Evolutionary conservation across 2,888 invertebrate genomes (phyloP), one percentile per base, ranked within the genome.

Genomic region (Cordilura impudica): DNA sequence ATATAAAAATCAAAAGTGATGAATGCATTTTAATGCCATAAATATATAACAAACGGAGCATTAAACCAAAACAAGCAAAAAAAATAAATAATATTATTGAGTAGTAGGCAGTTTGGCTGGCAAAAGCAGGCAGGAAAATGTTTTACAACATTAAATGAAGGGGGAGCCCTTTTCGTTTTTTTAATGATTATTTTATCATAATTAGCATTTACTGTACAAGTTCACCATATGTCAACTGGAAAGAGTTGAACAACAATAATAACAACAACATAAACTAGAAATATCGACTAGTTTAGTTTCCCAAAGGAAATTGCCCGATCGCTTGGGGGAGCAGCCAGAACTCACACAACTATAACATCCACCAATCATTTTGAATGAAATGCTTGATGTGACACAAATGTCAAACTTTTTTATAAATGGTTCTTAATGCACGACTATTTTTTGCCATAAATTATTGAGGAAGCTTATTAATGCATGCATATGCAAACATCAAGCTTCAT

Each of bases 1-100:
- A 29, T 29, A 23, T 35, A 56, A 78, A 65, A 78, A 79, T 71
- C 66, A 75, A 79, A 75, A 79, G 79, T 79, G 79, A 79, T 79
- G 75, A 75, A 79, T 79, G 74, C 66, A 75, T 79, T 75, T 79
- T 74, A 56, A 75, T 79, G 71, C 61, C 56, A 67, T 71, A 66
- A 43, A 71, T 45, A 66, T 56, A 43, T 29, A 74, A 49, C 66
- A 78, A 78, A 49, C 78, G 78, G 31, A 78, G 74, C 78, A 74
- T 78, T 78, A 78, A 74, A 74, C 60, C 70, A 79, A 75, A 75
- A 75, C 75, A 23, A 66, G 74, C 58, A 65, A 72, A 56, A 54
- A 70, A 70, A 65, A 26, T 39, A 23, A 23, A 53, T 43, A n/a
- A 18, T 60, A 56, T 10, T 43, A n/a, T n/a, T 5, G 5, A 29